Base-by-base conservation (phyloP, 2,888 invertebrate species). In the Thyatira batis region DNA sequence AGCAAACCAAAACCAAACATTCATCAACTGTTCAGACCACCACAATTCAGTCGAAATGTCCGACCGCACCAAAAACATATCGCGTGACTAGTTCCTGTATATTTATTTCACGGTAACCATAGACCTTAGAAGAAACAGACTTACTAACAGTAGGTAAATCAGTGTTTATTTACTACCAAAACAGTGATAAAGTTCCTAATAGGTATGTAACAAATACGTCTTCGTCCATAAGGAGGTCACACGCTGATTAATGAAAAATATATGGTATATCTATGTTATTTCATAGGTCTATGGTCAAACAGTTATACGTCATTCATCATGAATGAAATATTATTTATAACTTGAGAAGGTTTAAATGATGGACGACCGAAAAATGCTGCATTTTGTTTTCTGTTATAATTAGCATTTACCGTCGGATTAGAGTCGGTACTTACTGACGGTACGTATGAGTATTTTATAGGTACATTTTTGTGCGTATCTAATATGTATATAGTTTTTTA, bases 71-170 rank as follows among this genome's bases (percentile, higher is more conserved):
- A 13, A 33, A 30, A 33, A 33, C 30, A 51, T 11, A 61, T 69
- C 51, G 75, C 73, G 73, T 74, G 75, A 65, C 59, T 51, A 9
- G 1, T 33, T 23, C 50, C 57, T 49, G 60, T 69, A 60, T 55
- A 64, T 66, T 62, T 57, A 57, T 59, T 61, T 56, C 39, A 52
- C 28, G 50, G n/a, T 13, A n/a, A n/a, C n/a, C n/a, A n/a, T n/a
- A n/a, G n/a, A n/a, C n/a, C n/a, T n/a, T n/a, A n/a, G n/a, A n/a
- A n/a, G n/a, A n/a, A n/a, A n/a, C n/a, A n/a, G n/a, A n/a, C n/a
- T n/a, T n/a, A n/a, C n/a, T n/a, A n/a, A n/a, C n/a, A n/a, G n/a
- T n/a, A n/a, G n/a, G n/a, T n/a, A n/a, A n/a, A n/a, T n/a, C n/a
- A n/a, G n/a, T n/a, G n/a, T n/a, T n/a, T n/a, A n/a, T n/a, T n/a